Conservation (phyloP, 2,888 invertebrate genomes). For the Osmoderma eremita region DNA sequence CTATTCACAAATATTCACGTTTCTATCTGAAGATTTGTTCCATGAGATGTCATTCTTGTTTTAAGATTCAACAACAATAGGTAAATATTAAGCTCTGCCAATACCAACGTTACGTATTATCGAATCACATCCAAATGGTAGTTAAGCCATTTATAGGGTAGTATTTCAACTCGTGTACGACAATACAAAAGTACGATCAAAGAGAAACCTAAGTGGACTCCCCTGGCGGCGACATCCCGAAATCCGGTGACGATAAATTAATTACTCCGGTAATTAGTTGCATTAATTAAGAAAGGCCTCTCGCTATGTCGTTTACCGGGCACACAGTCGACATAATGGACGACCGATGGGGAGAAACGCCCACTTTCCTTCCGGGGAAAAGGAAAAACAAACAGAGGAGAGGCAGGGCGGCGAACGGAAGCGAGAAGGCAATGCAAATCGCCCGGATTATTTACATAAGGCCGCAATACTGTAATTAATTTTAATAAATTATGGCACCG, state of each 20-base stretch:
- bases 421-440: conserved; percentile 27
- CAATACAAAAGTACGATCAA: no score
- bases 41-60: no score
- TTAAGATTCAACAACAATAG: no score
- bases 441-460: conserved; percentile 24
- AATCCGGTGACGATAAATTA: conserved; percentile 34
- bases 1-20: no score
- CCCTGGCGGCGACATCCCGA: no score
- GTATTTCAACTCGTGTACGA: no score
- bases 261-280: conserved; percentile 39
- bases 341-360: neutral
- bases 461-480: conserved; percentile 34
- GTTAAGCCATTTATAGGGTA: no score
- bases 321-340: neutral
- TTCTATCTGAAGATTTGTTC: no score
- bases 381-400: conserved; percentile 13
- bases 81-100: no score
- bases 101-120: no score
- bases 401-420: neutral
- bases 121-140: no score
- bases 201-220: no score
- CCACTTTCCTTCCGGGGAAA: neutral
- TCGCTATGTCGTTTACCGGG: conserved; percentile 31
- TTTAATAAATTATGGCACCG: conserved; percentile 25
- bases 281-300: conserved; percentile 36